Percentiles rank a stretch among this genome's conserved stretches.
Evolutionary conservation across 2,888 invertebrate genomes (phyloP).

Genomic region (Elysia crispata): DNA sequence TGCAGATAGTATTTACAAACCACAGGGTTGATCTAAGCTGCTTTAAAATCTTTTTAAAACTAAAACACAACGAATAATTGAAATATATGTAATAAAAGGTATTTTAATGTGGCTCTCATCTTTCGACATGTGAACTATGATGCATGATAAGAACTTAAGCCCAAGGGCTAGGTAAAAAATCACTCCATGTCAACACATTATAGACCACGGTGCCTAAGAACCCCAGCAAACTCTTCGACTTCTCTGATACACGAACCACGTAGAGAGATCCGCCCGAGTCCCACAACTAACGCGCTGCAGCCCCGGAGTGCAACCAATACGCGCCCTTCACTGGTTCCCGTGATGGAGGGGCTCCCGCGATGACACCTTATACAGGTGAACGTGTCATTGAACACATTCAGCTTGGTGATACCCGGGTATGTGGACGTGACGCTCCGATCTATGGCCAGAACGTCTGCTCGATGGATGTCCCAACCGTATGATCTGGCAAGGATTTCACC

Average conservation of each 20-base stretch:
- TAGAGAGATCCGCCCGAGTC: constrained; percentile 13
- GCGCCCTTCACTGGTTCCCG: background rate
- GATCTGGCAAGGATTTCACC: constrained; percentile 33
- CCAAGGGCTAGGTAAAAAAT: no score
- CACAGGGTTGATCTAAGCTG: no score
- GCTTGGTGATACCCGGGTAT: constrained; percentile 20
- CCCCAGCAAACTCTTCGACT: constrained; percentile 35
- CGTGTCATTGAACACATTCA: constrained; percentile 9
- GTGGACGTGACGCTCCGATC: constrained; percentile 18
- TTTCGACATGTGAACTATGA: no score
- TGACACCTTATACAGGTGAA: constrained; percentile 36
- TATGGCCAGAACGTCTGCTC: constrained; percentile 10
- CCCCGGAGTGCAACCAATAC: constrained; percentile 36
- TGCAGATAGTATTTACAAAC: no score
- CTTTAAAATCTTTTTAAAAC: no score
- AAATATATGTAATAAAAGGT: no score
- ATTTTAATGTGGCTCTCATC: no score
- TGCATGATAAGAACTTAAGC: no score
- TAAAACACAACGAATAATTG: no score
- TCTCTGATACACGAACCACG: constrained; percentile 42
- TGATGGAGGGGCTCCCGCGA: constrained; percentile 3
- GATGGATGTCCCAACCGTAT: background rate
- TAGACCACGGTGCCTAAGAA: constrained; percentile 2
- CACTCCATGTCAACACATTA: no score
- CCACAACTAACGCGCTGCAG: constrained; percentile 29